Base-by-base conservation (phyloP, 1,140 invertebrate species). In the Arctopsyche grandis region DNA sequence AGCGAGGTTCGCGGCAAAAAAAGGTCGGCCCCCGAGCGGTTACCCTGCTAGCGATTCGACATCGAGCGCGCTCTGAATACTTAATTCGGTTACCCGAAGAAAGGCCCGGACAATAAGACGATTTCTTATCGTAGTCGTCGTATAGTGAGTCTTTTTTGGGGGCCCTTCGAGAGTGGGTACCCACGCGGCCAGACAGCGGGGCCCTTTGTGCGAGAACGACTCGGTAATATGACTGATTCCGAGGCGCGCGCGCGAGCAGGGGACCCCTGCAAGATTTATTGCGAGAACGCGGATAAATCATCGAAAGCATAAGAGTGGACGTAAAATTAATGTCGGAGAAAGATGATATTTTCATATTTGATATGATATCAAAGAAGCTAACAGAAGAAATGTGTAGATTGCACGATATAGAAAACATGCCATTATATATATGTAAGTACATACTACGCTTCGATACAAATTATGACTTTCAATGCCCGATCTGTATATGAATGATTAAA, bases 51-150 rank as follows among this genome's bases (percentile, higher is more conserved):
- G 63, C 74, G 79, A 43, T 52, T 44, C 75, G 77, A 71, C 75
- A 78, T 26, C 63, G 69, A 77, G 70, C 79, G 75, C 44, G 79
- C 60, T 46, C 79, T 77, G 79, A 77, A 80, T 80, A 80, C 75
- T 75, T 77, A 80, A 80, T 80, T 69, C 60, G 79, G 14, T 29
- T 46, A 14, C 38, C 26, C 43, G 75, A 26, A 43, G 46, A 52
- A 69, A 52, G 44, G 43, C 69, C 43, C 52, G 75, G 29, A 44
- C 69, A 74, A 74, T 74, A 74, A 74, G 71, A 52, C 70, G 73
- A 75, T 52, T 24, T 74, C 70, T 56, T 75, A 75, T 75, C 16
- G 52, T 19, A 14, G 58, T 60, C 9, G n/a, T 21, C 58, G 58
- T 60, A 21, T 60, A 52, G 48, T 52, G 19, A 9, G 48, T 29